phyloP scores from a whole-genome alignment of 1,140 invertebrate genomes.

The Aphaenogaster rudis region DNA sequence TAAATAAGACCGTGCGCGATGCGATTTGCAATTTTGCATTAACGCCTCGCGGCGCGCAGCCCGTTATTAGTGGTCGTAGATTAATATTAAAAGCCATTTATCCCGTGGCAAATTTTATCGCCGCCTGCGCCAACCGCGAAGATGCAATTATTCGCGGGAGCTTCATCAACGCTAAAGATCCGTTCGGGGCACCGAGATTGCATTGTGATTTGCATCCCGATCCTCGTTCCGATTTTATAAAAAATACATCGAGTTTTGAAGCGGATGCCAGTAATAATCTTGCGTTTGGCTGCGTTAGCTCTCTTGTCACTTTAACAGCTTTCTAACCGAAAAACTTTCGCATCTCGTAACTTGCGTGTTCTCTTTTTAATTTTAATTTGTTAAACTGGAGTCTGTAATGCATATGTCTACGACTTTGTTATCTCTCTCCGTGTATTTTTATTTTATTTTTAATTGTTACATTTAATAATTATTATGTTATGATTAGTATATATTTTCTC shows the following conservation, averaged over 20 bases:
- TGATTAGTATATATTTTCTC: background rate
- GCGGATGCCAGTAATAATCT: background rate
- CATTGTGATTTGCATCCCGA: slow-evolving; percentile 22
- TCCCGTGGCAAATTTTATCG: slow-evolving; percentile 45
- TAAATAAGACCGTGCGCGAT: slow-evolving; percentile 10
- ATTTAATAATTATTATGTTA: background rate
- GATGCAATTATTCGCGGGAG: slow-evolving; percentile 46
- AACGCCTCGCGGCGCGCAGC: background rate
- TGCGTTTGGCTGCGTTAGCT: background rate
- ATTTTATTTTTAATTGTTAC: background rate
- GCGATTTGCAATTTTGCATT: slow-evolving; percentile 33
- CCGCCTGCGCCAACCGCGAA: background rate
- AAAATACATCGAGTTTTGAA: background rate
- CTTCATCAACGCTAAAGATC: slow-evolving; percentile 27
- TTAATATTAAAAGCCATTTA: slow-evolving; percentile 58
- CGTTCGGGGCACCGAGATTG: slow-evolving; percentile 12
- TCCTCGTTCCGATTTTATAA: background rate
- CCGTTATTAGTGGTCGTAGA: slow-evolving; percentile 48
- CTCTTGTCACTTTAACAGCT: background rate
- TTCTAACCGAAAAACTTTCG: background rate
- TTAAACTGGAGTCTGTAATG: background rate
- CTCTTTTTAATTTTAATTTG: slow-evolving; percentile 23
- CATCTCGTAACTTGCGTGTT: background rate
- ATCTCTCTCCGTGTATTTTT: background rate
- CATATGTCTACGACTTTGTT: background rate